Evolutionary conservation across 2,113 vertebrate genomes (phyloP), one percentile per base, ranked within the genome.

Genomic region (Perca fluviatilis): DNA sequence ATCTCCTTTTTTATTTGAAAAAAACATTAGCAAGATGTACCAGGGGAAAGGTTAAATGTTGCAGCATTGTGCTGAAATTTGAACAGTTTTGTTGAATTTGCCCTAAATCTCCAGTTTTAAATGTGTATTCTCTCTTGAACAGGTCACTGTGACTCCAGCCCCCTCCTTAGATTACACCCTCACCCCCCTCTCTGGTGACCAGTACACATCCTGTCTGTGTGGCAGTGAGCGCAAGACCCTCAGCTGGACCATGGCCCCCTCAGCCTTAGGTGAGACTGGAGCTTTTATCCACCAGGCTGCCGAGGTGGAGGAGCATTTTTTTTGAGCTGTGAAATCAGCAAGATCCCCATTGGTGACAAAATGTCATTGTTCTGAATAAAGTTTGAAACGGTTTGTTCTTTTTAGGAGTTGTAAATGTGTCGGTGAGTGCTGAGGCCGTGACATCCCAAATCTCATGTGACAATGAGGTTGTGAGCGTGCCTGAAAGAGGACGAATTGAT

Each of bases 401-500:
- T n/a, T n/a, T n/a, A n/a, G n/a, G n/a, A n/a, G n/a, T n/a, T n/a
- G n/a, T n/a, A n/a, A n/a, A n/a, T n/a, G n/a, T n/a, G n/a, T n/a
- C n/a, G n/a, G n/a, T n/a, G n/a, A n/a, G n/a, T n/a, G n/a, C n/a
- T n/a, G n/a, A n/a, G n/a, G n/a, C n/a, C n/a, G n/a, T n/a, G n/a
- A n/a, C n/a, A n/a, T n/a, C n/a, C n/a, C n/a, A n/a, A n/a, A n/a
- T n/a, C n/a, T n/a, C n/a, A n/a, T n/a, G n/a, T n/a, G n/a, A n/a
- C n/a, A n/a, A n/a, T n/a, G n/a, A n/a, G n/a, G n/a, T n/a, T n/a
- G n/a, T n/a, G n/a, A n/a, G n/a, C n/a, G n/a, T n/a, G n/a, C n/a
- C 95, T n/a, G 91, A 95, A 14, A 95, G 94, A 82, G 96, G 96
- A 12, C 90, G 86, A 43, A 94, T 95, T 5, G 96, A 97, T 33